Percentiles rank a stretch among this genome's conserved stretches.
Conservation (phyloP, 2,797 vertebrate genomes). For the Pseudomugil gertrudae region DNA sequence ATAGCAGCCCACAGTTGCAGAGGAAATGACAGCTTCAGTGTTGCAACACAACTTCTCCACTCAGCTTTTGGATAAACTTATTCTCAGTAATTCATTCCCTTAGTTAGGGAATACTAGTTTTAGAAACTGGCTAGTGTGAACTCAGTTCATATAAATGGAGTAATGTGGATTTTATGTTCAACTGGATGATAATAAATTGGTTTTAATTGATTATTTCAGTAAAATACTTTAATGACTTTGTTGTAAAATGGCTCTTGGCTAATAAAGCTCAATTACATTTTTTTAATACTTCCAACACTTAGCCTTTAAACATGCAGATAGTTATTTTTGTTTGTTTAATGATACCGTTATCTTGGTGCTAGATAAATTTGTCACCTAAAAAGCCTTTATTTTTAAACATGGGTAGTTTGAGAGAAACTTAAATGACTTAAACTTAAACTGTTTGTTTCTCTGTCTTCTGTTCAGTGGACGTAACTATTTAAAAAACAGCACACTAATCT, state of each 20-base stretch:
- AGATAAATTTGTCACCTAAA: too few species aligned
- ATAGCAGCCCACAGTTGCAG: constrained; percentile 22
- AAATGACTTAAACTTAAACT: neutral
- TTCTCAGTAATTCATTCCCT: neutral
- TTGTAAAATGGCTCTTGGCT: too few species aligned
- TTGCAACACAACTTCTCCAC: constrained; percentile 1
- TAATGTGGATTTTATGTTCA: neutral
- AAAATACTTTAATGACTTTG: too few species aligned
- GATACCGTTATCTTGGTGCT: neutral
- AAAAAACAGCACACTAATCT: neutral
- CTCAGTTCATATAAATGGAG: neutral
- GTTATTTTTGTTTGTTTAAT: constrained; percentile 1
- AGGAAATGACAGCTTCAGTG: constrained; percentile 37
- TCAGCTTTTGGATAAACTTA: neutral
- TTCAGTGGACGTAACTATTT: constrained; percentile 17
- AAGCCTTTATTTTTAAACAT: neutral
- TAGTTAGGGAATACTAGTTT: neutral
- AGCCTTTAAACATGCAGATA: neutral
- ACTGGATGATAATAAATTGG: too few species aligned
- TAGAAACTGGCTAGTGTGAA: neutral
- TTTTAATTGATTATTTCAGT: too few species aligned
- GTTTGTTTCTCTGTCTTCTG: neutral
- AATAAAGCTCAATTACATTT: too few species aligned
- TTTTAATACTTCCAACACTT: neutral
- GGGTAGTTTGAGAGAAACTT: neutral